phyloP scores from a whole-genome alignment of 2,113 vertebrate species.

The Mus pahari region DNA sequence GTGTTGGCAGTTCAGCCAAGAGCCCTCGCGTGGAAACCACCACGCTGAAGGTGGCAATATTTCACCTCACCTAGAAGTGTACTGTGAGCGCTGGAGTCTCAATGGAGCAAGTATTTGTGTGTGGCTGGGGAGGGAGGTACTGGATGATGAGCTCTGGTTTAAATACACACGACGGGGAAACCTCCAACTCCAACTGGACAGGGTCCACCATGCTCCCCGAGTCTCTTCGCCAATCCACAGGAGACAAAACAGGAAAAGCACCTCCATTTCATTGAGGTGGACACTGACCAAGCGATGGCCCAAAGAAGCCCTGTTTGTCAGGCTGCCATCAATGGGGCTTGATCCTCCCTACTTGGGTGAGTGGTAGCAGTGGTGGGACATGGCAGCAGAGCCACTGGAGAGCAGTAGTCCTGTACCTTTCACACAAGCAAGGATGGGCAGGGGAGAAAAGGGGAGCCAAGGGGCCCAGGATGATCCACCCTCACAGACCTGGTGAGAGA shows the following conservation, averaged over 20 bases:
- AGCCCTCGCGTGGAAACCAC: slow-evolving; percentile 65
- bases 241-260: neutral
- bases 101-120: neutral
- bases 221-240: neutral
- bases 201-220: no score
- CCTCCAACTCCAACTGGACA: neutral
- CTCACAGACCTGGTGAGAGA: slow-evolving; percentile 1
- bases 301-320: neutral
- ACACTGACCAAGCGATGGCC: neutral
- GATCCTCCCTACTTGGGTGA: neutral
- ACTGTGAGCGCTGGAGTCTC: slow-evolving; percentile 37
- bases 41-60: slow-evolving; percentile 59
- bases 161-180: neutral
- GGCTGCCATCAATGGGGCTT: neutral
- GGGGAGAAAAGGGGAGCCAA: no score
- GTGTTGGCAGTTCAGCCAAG: slow-evolving; percentile 63
- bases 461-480: neutral
- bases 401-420: neutral
- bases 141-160: neutral
- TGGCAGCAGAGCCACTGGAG: no score
- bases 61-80: slow-evolving; percentile 66
- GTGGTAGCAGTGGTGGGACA: fast-evolving
- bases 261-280: neutral
- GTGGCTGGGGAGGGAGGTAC: neutral
- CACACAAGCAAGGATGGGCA: neutral